A percentile compares a stretch with the other conserved stretches of the same genome.
phyloP scores from a whole-genome alignment of 64 coral and sea anemone genomes.

The Stichodactyla mertensii region DNA sequence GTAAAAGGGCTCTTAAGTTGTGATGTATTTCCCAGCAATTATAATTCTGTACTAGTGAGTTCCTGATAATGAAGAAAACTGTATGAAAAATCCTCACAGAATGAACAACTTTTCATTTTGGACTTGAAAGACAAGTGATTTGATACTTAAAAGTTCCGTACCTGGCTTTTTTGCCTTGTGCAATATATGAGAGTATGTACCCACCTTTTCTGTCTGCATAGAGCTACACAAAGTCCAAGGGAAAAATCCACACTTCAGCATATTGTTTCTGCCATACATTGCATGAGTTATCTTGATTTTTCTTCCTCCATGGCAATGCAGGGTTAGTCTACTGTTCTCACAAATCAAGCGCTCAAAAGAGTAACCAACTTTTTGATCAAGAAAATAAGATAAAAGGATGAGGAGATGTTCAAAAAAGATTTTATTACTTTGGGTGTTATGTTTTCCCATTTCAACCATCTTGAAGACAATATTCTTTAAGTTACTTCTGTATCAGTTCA shows the following conservation, averaged over 20 bases:
- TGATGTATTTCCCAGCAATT: no score
- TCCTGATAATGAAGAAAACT: no score
- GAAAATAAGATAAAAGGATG: neutral
- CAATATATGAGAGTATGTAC: neutral
- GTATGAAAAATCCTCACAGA: no score
- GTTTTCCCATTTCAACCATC: neutral
- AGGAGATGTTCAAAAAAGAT: neutral
- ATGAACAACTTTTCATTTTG: no score
- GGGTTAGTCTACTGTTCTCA: neutral
- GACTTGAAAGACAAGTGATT: no score
- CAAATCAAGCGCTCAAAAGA: neutral
- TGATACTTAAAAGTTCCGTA: no score
- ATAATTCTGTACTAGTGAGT: no score
- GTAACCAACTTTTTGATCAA: neutral
- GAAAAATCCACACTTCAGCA: conserved; percentile 15
- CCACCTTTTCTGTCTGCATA: neutral
- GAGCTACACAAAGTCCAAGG: neutral
- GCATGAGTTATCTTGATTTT: conserved; percentile 24
- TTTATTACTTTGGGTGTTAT: neutral
- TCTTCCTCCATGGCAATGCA: conserved; percentile 1
- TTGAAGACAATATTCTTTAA: no score
- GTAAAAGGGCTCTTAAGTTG: no score
- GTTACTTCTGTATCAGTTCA: no score
- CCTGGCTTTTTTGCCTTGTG: no score
- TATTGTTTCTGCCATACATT: conserved; percentile 31